Percentiles rank a stretch among this genome's conserved stretches.
phyloP scores from a whole-genome alignment of 1,140 invertebrate species.

The Penaeus chinensis region DNA sequence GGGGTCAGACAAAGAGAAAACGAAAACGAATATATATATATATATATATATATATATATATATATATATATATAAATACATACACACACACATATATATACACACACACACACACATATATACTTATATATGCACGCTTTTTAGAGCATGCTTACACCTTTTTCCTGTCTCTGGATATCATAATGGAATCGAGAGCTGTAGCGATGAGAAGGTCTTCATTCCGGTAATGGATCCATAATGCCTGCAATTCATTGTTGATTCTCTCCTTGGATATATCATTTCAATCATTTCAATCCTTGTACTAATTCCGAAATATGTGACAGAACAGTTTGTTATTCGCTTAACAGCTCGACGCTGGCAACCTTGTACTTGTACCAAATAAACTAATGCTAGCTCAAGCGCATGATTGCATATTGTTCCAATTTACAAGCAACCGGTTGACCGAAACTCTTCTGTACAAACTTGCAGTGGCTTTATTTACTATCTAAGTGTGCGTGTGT shows the following conservation, averaged over 20 bases:
- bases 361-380: too few relatives aligned
- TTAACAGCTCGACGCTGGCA: too few relatives aligned
- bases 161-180: background rate
- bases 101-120: background rate
- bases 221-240: background rate
- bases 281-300: too few relatives aligned
- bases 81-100: background rate
- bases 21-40: background rate
- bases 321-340: too few relatives aligned
- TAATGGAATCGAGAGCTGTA: background rate
- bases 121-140: background rate
- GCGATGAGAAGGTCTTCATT: background rate
- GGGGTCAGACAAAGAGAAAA: too few relatives aligned
- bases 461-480: background rate
- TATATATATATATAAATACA: background rate
- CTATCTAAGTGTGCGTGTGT: background rate
- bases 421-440: background rate
- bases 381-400: too few relatives aligned
- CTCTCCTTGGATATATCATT: too few relatives aligned
- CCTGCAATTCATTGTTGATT: background rate
- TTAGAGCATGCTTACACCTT: background rate
- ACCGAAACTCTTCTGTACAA: background rate
- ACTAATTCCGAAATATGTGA: too few relatives aligned
- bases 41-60: slow-evolving; percentile 8
- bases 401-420: background rate